Evolutionary conservation across 2,113 vertebrate species (phyloP), one percentile per base, ranked within the genome.

Genomic region (Zosterops lateralis): DNA sequence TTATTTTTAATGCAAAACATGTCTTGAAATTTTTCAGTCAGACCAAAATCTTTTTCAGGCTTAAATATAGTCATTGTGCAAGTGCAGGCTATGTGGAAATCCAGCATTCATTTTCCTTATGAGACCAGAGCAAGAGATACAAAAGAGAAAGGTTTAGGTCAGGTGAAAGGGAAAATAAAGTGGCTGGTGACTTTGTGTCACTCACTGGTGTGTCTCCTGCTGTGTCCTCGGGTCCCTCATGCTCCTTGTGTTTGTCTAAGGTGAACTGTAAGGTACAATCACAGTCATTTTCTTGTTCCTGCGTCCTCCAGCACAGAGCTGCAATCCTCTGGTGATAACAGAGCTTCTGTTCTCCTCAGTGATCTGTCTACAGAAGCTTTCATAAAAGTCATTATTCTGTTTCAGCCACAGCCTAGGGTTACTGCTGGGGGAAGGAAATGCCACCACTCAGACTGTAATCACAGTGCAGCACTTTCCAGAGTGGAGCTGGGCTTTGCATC

Each of bases 131-230:
- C 65, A 72, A 40, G 76, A 92, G 48, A 84, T 84, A 78, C 32
- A 87, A 81, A 88, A 92, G 40, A n/a, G 54, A 60, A 84, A 87
- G 50, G 82, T 93, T 84, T 92, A 89, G 89, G 93, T 95, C 89
- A 84, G 7, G 24, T 86, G 72, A 74, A 88, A 90, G 29, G 38
- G 45, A 82, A 73, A 91, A 84, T 77, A 65, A 86, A 92, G 85
- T 54, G 56, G 16, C 78, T 85, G 86, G 74, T 87, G 67, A 47
- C 71, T 92, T 75, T 44, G 58, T 87, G 78, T 61, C 62, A 34
- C 82, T 95, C 67, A 17, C 84, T 85, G 1, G 0, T 29, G 25
- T 12, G 45, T 86, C 51, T 84, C 68, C 74, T 87, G 81, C 84
- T 58, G 85, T 91, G 87, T 94, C 91, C 94, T 92, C 90, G 87